Evolutionary conservation across 2,888 invertebrate genomes (phyloP), one percentile per base, ranked within the genome.

Genomic region (Dryadula phaetusa): DNA sequence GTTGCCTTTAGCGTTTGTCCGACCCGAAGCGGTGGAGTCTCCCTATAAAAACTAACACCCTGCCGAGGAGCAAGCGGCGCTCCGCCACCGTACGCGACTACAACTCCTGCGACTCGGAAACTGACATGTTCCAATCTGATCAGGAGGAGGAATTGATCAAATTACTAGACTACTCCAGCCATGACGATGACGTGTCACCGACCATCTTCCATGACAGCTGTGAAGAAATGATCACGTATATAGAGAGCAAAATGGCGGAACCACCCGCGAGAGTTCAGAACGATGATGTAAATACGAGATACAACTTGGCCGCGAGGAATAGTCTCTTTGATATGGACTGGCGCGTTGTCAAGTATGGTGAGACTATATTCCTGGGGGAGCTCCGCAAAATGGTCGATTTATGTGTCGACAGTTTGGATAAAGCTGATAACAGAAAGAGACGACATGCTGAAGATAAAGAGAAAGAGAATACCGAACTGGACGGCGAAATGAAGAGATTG

Each of bases 111-210:
- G 95, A 95, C 84, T 95, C 95, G 34, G 95, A 96, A 84, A 95
- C 95, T 54, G 96, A 96, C 82, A 94, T 96, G 93, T 95, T 95
- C 92, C 95, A 95, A 82, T 96, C 96, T 20, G 96, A 96, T 83
- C 96, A 96, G 87, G 96, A 96, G 81, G 96, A 96, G 75, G 96
- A 96, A 87, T 92, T 96, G 58, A 91, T 96, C 78, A 95, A 95
- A 77, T 94, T 96, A 77, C 92, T 96, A 76, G 95, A 95, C 88
- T 95, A 94, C 83, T 94, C 94, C 76, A 94, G 94, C 74, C 94
- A 95, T 79, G 94, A 94, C 72, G 93, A 95, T 73, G 94, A 94
- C 72, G 84, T 92, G 16, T 92, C 92, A 3, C 89, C 92, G 0
- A 85, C 88, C 40, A 84, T 92, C 73, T 92, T 91, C 74, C 85